Conservation (phyloP, 2,113 vertebrate species). For the Tychaedon coryphoeus region DNA sequence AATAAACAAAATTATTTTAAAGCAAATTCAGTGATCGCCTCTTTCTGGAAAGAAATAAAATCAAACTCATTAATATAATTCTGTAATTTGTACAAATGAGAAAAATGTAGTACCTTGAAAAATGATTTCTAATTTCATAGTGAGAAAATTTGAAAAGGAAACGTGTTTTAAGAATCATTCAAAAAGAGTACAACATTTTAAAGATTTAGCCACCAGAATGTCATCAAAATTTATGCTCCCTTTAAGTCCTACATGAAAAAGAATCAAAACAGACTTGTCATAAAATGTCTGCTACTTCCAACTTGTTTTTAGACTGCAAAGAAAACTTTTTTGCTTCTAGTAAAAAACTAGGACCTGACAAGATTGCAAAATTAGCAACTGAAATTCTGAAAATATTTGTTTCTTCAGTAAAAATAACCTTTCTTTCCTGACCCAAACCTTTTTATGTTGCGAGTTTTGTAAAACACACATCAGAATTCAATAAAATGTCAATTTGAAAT, state of each 20-base stretch:
- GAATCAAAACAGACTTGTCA: neutral
- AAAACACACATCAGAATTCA: neutral
- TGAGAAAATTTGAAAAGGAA: neutral
- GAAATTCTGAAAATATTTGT: neutral
- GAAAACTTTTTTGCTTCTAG: neutral
- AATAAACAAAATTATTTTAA: neutral
- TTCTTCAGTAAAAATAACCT: neutral
- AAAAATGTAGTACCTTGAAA: neutral
- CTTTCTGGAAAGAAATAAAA: neutral
- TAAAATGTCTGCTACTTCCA: neutral
- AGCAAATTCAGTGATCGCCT: fast-evolving
- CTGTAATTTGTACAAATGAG: neutral
- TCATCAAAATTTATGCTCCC: neutral
- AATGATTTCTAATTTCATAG: neutral
- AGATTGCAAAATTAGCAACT: neutral
- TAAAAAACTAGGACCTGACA: neutral
- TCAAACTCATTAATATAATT: neutral
- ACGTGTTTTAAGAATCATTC: neutral
- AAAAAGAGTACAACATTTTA: neutral
- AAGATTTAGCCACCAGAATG: neutral
- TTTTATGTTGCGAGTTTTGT: neutral
- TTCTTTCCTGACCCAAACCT: neutral
- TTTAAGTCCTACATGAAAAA: neutral
- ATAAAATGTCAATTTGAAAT: neutral
- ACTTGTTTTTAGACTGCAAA: neutral